Base-by-base conservation (phyloP, 2,888 invertebrate genomes). In the Aspidiotus destructor region DNA sequence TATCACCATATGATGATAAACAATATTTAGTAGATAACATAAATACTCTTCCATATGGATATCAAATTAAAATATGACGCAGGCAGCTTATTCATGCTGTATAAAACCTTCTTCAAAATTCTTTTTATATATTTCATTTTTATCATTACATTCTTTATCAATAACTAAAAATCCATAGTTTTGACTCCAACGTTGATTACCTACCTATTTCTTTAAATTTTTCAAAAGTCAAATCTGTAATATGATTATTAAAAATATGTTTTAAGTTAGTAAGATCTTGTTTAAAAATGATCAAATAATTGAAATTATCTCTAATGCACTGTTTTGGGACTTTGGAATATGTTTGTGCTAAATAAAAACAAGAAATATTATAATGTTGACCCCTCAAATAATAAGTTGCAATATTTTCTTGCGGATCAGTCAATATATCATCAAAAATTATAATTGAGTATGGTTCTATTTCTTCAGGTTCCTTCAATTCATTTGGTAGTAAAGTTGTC, bases 1-100 rank as follows among this genome's bases (percentile, higher is more conserved):
- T 60, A 60, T 60, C 60, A 28, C 60, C 60, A 60, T 60, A 60
- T 60, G 60, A 60, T 16, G 60, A 60, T 60, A 60, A 60, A 60
- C 5, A 40, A 60, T 28, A 28, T 28, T 28, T 28, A 28, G 28
- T 28, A 28, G 28, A 28, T 28, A 28, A 28, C 5, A 28, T 60
- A 5, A 60, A 60, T 60, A 60, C 41, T 13, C 17, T 60, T 60
- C 60, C 60, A 40, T 60, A 60, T 60, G 60, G 41, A 40, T 60
- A 60, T 60, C 60, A 60, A 40, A 6, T 60, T 60, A 9, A 60
- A 28, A n/a, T 60, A 60, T 11, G 11, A 60, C 9, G 9, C 48
- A 9, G 9, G 9, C 48, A 10, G 9, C 11, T 15, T 13, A 16
- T 57, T 57, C 15, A 16, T 16, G 10, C 13, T 10, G 9, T 13